Base-by-base conservation (phyloP, 92 coral and sea anemone species). In the Phenganax subtilis region DNA sequence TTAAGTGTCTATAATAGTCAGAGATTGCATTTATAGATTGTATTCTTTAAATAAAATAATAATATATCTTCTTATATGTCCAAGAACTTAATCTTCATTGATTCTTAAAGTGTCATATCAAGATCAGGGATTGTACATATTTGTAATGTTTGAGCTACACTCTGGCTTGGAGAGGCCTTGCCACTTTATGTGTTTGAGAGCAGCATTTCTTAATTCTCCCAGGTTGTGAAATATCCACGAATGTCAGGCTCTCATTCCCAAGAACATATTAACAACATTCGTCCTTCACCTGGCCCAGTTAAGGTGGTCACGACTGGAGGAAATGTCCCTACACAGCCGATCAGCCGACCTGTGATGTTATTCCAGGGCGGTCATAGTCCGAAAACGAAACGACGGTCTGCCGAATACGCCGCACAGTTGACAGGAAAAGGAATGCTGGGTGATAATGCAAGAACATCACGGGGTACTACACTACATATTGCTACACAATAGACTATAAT, bases 291-390 rank as follows among this genome's bases (percentile, higher is more conserved):
- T 17, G 55, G 55, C 27, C 83, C 83, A 10, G 83, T 79, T 0
- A 79, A 79, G 16, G 83, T 79, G 16, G 55, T 63, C 65, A 79
- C 74, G 0, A 79, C 74, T 8, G 74, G 83, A 8, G 74, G 72
- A 1, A 79, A 79, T 79, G 74, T 79, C 6, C 81, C 65, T 12
- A 52, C 81, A 14, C 81, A 76, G 56, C 52, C 67, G 6, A 37
- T 57, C 0, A 59, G 81, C 54, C 53, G 70, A 29, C 61, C 83
- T 16, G 61, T 55, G 51, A 54, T 63, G 6, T 65, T 64, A 29
- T 52, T 10, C 81, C 54, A 68, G 54, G 81, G 74, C 16, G 47
- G 52, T 29, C 71, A 9, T n/a, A 60, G 72, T 56, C 83, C 83
- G 7, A 79, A 79, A 12, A 65, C 27, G 74, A 64, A 65, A 52